Conservation (phyloP, 2,888 invertebrate genomes). For the Blastobasis adustella region DNA sequence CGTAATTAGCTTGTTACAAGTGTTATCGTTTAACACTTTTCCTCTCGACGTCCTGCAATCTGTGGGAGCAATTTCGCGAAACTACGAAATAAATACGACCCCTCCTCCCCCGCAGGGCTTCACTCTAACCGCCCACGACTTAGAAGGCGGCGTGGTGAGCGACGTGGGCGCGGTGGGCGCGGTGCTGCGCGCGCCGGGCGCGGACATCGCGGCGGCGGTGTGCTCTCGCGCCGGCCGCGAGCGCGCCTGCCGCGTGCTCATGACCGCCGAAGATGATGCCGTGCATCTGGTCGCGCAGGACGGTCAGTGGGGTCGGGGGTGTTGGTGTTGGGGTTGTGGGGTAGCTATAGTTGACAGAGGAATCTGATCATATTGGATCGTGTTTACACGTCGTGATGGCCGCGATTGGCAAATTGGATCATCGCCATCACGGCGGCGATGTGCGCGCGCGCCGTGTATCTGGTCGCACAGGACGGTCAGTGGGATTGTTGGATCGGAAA, state of each 20-base stretch:
- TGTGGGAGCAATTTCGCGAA: too few relatives aligned
- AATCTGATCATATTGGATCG: too few relatives aligned
- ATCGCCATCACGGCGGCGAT: conserved; percentile 44
- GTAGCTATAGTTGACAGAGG: too few relatives aligned
- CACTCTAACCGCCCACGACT: conserved; percentile 49
- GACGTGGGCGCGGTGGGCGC: conserved; percentile 54
- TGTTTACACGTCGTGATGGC: too few relatives aligned
- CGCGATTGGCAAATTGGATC: too few relatives aligned
- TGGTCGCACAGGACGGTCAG: conserved; percentile 55
- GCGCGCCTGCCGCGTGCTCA: conserved; percentile 76
- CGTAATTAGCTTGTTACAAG: too few relatives aligned
- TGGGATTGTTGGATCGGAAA: too few relatives aligned
- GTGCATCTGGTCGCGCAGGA: conserved; percentile 78
- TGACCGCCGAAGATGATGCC: conserved; percentile 80
- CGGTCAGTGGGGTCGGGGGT: conserved; percentile 41
- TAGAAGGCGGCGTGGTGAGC: conserved; percentile 41
- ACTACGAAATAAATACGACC: background rate
- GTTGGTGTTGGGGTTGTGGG: too few relatives aligned
- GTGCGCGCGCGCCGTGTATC: conserved; percentile 70
- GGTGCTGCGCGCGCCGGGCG: conserved; percentile 45
- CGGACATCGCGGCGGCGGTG: conserved; percentile 46
- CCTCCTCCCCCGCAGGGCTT: conserved; percentile 45
- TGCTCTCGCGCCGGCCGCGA: conserved; percentile 45
- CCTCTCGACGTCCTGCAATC: too few relatives aligned
- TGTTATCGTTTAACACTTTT: too few relatives aligned